These are phyloP conservation scores for Lophotis ruficrista DNA, from an alignment of 2,113 vertebrate species.

Conservation along the genomic window DNA sequence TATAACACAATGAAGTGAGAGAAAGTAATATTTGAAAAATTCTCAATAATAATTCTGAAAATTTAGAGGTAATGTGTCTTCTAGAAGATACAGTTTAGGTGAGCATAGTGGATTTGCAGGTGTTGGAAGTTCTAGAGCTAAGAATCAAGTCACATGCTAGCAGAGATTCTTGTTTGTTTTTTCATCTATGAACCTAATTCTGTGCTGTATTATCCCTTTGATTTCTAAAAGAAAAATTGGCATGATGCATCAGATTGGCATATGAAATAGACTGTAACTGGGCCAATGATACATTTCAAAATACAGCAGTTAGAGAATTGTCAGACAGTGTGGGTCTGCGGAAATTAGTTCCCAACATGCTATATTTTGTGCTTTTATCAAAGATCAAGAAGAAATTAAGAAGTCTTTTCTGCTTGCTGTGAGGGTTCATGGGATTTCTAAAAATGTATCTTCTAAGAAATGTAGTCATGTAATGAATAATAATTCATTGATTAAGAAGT, in stretches of 20 bases:
- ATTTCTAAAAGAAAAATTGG: neutral
- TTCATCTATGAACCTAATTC: neutral
- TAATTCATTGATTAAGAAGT: neutral
- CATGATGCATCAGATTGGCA: neutral
- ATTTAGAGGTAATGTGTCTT: neutral
- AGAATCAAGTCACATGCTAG: neutral
- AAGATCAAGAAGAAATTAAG: neutral
- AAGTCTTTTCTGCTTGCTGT: neutral
- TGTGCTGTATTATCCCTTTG: neutral
- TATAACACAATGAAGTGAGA: neutral
- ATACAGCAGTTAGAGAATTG: neutral
- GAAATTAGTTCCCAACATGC: neutral
- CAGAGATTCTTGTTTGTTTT: neutral
- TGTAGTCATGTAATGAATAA: neutral
- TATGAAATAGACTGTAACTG: neutral
- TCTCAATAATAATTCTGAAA: neutral
- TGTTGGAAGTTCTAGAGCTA: neutral
- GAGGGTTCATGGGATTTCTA: neutral
- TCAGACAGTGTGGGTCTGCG: neutral
- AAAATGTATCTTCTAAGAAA: neutral
- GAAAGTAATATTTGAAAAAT: neutral
- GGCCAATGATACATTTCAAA: neutral
- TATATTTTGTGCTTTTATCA: neutral
- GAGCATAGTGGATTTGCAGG: neutral
- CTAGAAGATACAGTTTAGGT: neutral